These are phyloP conservation scores for Anarhynchus alexandrinus DNA, from an alignment of 2,113 vertebrate species.

Conservation along the genomic window DNA sequence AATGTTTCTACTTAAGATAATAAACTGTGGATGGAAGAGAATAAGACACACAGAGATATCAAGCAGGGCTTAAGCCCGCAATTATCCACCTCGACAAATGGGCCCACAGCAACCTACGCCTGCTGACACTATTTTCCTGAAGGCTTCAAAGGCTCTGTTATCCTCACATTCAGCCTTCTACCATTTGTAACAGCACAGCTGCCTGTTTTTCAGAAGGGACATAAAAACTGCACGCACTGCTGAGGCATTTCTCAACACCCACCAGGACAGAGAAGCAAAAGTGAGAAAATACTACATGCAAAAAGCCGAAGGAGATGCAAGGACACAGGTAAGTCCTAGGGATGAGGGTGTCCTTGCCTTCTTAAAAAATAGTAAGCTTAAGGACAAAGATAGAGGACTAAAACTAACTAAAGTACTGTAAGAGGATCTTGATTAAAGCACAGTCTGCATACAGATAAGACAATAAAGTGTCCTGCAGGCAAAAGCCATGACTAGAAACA, in stretches of 20 bases:
- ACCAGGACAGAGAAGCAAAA: background rate
- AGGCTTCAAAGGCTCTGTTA: background rate
- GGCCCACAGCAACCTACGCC: background rate
- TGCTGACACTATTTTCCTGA: background rate
- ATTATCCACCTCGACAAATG: background rate
- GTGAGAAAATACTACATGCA: background rate
- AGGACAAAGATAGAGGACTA: background rate
- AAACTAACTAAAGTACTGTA: background rate
- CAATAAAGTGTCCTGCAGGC: background rate
- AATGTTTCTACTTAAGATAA: background rate
- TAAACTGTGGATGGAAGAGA: background rate
- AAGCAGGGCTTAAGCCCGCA: background rate
- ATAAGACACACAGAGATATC: background rate
- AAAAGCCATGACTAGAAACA: background rate
- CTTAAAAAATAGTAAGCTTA: background rate
- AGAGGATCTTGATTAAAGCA: conserved; percentile 1
- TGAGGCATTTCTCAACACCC: background rate
- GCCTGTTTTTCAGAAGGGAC: background rate
- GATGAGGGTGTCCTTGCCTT: background rate
- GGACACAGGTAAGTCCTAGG: background rate
- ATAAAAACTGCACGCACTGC: background rate
- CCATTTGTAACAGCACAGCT: background rate
- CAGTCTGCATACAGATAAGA: background rate
- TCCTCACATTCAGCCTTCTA: background rate
- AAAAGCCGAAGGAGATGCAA: background rate